These are phyloP conservation scores for Anguilla japonica DNA, from an alignment of 2,113 vertebrate species.

Conservation along the genomic window DNA sequence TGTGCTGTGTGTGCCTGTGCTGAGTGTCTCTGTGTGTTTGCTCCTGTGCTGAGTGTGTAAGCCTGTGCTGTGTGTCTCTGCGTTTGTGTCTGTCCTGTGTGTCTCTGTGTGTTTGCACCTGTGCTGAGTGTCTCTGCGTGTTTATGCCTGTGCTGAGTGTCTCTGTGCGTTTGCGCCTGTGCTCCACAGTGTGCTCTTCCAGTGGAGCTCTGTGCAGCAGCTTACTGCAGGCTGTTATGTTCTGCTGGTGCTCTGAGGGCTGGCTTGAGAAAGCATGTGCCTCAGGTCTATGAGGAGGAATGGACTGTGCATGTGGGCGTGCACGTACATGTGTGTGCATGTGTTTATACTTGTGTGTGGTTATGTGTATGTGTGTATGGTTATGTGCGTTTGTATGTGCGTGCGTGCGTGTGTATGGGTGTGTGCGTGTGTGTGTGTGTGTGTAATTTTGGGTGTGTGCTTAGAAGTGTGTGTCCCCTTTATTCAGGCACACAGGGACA, in stretches of 20 bases:
- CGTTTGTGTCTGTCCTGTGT: too few relatives aligned
- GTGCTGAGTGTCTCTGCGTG: too few relatives aligned
- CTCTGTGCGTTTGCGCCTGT: background rate
- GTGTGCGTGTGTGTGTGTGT: conserved; percentile 50
- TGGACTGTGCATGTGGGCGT: conserved; percentile 12
- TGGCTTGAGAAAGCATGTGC: background rate
- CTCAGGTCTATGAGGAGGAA: background rate
- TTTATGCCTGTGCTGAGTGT: too few relatives aligned
- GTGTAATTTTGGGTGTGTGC: conserved; percentile 45
- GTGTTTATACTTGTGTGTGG: background rate
- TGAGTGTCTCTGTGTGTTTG: too few relatives aligned
- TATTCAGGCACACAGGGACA: conserved; percentile 63
- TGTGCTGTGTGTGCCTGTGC: too few relatives aligned
- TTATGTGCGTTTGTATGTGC: background rate
- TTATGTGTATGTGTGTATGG: conserved; percentile 35
- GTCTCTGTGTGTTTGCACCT: too few relatives aligned
- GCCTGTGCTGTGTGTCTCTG: too few relatives aligned
- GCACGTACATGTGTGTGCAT: conserved; percentile 14
- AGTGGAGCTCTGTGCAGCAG: background rate
- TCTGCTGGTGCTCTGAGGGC: background rate
- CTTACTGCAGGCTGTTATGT: background rate
- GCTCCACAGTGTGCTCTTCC: background rate
- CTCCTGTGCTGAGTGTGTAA: too few relatives aligned
- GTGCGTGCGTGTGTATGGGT: conserved; percentile 32
- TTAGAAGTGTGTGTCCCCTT: conserved; percentile 56